A percentile compares a stretch with the other conserved stretches of the same genome.
phyloP scores from a whole-genome alignment of 1,140 invertebrate species.

The Agrypnia vestita region DNA sequence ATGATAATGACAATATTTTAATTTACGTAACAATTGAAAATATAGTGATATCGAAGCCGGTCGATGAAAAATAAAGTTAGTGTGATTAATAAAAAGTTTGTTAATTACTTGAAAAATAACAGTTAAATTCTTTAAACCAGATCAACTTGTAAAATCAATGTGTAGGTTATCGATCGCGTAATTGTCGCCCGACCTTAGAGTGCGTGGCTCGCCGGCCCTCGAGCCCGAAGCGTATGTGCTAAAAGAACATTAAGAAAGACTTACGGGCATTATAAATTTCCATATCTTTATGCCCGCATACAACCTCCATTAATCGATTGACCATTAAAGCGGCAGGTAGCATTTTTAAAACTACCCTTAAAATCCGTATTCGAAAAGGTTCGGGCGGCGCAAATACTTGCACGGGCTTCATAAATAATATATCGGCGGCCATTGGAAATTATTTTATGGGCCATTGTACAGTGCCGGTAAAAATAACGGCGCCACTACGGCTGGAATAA shows the following conservation, averaged over 20 bases:
- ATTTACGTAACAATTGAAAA: too few species aligned
- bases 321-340: conserved; percentile 11
- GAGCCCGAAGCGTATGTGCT: too few species aligned
- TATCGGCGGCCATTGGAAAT: conserved; percentile 38
- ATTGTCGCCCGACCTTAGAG: too few species aligned
- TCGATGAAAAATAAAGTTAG: too few species aligned
- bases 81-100: too few species aligned
- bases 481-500: conserved; percentile 10
- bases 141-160: too few species aligned
- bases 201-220: too few species aligned
- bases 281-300: conserved; percentile 6
- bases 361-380: conserved; percentile 7
- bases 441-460: conserved; percentile 41
- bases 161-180: too few species aligned
- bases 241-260: conserved; percentile 13
- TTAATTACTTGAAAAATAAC: too few species aligned
- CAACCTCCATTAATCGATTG: conserved; percentile 28
- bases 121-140: too few species aligned
- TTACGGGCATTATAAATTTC: conserved; percentile 11
- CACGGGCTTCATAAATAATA: conserved; percentile 36
- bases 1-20: too few species aligned
- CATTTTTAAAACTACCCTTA: conserved; percentile 16
- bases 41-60: too few species aligned
- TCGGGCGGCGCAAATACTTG: conserved; percentile 10
- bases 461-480: conserved; percentile 45